Percentiles rank a stretch among this genome's conserved stretches.
Conservation (phyloP, 2,888 invertebrate species). For the Pseudococcus jackbeardsleyi region DNA sequence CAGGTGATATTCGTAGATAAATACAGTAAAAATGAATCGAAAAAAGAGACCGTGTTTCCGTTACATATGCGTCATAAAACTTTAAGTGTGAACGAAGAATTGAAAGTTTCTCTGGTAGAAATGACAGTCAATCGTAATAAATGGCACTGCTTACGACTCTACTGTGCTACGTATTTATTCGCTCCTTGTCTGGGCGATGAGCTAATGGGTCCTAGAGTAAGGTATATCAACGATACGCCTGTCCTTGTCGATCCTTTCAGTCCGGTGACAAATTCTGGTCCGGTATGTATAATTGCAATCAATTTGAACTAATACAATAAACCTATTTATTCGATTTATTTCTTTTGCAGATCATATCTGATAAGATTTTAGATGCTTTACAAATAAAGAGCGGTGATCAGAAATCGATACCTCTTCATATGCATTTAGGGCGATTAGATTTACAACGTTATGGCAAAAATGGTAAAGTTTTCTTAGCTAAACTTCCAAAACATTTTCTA, state of each 20-base stretch:
- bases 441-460: not conserved
- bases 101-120: conserved; percentile 42
- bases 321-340: not conserved
- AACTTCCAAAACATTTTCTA: conserved; percentile 55
- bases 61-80: not conserved
- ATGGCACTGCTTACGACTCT: conserved; percentile 47
- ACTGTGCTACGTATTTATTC: conserved; percentile 29
- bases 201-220: not conserved
- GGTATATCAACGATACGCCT: not conserved
- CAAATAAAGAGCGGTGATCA: not conserved
- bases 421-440: conserved; percentile 34
- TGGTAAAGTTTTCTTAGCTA: conserved; percentile 14
- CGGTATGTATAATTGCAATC: not conserved
- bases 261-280: not conserved
- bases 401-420: conserved; percentile 41
- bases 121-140: conserved; percentile 51
- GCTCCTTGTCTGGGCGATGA: conserved; percentile 54
- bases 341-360: conserved; percentile 31
- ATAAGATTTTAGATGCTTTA: conserved; percentile 26
- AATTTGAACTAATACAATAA: not conserved
- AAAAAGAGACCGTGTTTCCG: not conserved
- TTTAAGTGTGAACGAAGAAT: conserved; percentile 23
- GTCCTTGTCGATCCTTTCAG: conserved; percentile 46
- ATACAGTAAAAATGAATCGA: not conserved
- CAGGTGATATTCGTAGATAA: conserved; percentile 41